These are phyloP conservation scores for Omphaloscelis lunosa DNA, from an alignment of 2,888 invertebrate genomes.

Conservation along the genomic window DNA sequence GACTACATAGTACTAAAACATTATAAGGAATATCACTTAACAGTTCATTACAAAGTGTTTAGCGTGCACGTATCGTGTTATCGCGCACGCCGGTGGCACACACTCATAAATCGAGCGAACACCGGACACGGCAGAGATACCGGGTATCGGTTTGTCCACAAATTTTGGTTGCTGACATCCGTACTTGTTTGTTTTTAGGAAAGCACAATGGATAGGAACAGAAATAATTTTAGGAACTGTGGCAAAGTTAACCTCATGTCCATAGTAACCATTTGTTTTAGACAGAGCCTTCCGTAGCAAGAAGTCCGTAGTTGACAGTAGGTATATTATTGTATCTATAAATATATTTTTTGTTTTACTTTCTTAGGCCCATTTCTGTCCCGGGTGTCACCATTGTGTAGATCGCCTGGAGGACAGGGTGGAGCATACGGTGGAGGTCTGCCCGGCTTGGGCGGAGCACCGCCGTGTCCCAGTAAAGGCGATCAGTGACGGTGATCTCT, in stretches of 20 bases:
- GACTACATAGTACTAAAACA: slow-evolving; percentile 1
- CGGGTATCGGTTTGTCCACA: slow-evolving; percentile 55
- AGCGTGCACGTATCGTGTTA: slow-evolving; percentile 50
- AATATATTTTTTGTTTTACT: too few relatives aligned
- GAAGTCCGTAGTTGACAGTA: too few relatives aligned
- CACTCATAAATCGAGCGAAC: slow-evolving; percentile 60
- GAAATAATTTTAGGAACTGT: not conserved
- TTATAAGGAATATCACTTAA: slow-evolving; percentile 27
- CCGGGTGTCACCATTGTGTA: too few relatives aligned
- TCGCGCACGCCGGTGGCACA: slow-evolving; percentile 42
- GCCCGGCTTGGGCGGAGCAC: too few relatives aligned
- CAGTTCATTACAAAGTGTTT: slow-evolving; percentile 61
- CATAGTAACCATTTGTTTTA: not conserved
- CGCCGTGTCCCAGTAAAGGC: too few relatives aligned
- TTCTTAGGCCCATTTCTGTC: too few relatives aligned
- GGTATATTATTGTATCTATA: too few relatives aligned
- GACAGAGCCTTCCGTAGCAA: not conserved
- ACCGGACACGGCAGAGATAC: slow-evolving; percentile 56
- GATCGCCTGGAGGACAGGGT: too few relatives aligned
- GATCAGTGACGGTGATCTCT: too few relatives aligned
- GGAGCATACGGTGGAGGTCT: too few relatives aligned
- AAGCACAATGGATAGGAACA: not conserved
- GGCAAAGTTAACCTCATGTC: not conserved
- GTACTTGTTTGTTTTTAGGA: slow-evolving; percentile 38
- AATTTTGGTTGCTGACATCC: slow-evolving; percentile 52